Evolutionary conservation across 2,797 vertebrate species (phyloP), one percentile per base, ranked within the genome.

Genomic region (Leuciscus waleckii): DNA sequence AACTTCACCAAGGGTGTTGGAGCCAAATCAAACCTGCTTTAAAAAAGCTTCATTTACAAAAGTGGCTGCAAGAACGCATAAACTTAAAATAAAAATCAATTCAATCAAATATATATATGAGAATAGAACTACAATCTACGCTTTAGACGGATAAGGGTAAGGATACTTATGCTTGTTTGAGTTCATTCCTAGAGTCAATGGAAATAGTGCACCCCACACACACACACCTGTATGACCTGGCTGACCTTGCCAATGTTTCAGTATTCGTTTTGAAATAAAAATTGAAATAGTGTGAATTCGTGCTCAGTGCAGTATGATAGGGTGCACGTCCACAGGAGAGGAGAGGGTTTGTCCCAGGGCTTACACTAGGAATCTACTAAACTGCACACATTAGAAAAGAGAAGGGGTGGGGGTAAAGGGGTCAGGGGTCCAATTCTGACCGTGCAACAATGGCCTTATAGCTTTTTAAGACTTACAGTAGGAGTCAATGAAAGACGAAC

Each of bases 401-500:
- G 79, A 86, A 81, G 67, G 71, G 82, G 41, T 51, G 23, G 76
- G 85, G 78, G 63, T 43, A 35, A 56, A 35, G 76, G 73, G 71
- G 61, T 74, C 88, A 82, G 69, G 80, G 83, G 83, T 86, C 79
- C 81, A 87, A 82, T 78, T 86, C 79, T 78, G 84, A 73, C 74
- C n/a, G 91, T 94, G 93, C 94, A 94, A 95, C 89, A 92, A 94
- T 90, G 94, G 95, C 95, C 96, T 96, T 96, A 96, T 94, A 97
- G 96, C 96, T 96, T 95, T 91, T 93, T 96, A 97, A 96, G 97
- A 97, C 94, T 97, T 94, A 95, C 97, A 97, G 96, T 94, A 97
- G 97, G 96, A 97, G 84, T 86, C 87, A 76, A 95, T 95, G 96
- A 94, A 94, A 94, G 94, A 95, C 90, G 92, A 90, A 94, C 96